Evolutionary conservation across 2,797 vertebrate species (phyloP), one percentile per base, ranked within the genome.

Genomic region (Tapera naevia): DNA sequence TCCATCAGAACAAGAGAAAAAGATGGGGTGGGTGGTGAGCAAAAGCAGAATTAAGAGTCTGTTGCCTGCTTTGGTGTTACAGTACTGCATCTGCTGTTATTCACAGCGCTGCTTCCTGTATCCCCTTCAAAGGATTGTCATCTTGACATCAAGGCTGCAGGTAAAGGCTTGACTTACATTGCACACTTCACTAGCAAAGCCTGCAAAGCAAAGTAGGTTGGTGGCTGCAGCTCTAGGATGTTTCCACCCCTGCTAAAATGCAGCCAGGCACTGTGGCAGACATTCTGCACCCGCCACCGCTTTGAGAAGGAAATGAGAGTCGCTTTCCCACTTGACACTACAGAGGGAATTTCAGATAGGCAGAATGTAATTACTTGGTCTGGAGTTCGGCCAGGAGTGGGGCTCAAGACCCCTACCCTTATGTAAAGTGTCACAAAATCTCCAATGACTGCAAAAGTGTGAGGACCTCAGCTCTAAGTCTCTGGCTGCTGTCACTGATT

Each of bases 331-430:
- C 72, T 33, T 74, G 81, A 91, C 93, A 25, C 74, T 89, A 89
- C 33, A 66, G 75, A 65, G 93, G 71, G 94, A 95, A 94, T 88
- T 96, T 93, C 58, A 96, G 88, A 96, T 65, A 87, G 93, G 91
- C 94, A 96, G 95, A 95, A 96, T 96, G 93, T 82, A 95, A 96
- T 97, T 97, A 95, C 91, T 95, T 35, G 61, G 88, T 67, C 94
- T 97, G 95, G 94, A 95, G 46, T 80, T 89, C 11, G 3, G 93
- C 95, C 94, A 96, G 85, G 62, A 96, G 74, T 4, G 0, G 78
- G 69, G 84, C 71, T 80, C 93, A 67, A 84, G 89, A 95, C 93
- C 94, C 79, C 79, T 88, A 93, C 48, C 81, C 91, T 95, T 80
- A 94, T 79, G 91, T 78, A 97, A 85, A 91, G 90, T 89, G 92